Conservation (phyloP, 2,113 vertebrate species). For the Festucalex cinctus region DNA sequence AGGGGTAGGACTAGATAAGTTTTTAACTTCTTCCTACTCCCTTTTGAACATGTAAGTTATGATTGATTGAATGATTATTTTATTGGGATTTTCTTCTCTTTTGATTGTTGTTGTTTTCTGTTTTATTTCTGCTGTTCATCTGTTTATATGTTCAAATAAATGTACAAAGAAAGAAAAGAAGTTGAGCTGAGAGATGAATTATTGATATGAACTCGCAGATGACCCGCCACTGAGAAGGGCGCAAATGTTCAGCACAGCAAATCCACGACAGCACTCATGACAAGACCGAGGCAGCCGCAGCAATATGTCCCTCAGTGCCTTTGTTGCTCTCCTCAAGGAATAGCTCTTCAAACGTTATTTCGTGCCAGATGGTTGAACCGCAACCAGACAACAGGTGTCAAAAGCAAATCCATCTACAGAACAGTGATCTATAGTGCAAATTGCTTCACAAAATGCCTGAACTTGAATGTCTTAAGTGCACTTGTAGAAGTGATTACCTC, state of each 20-base stretch:
- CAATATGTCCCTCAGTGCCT: slow-evolving; percentile 36
- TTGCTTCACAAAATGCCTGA: slow-evolving; percentile 24
- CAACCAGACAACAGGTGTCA: slow-evolving; percentile 54
- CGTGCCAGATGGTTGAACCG: slow-evolving; percentile 40
- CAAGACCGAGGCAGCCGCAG: slow-evolving; percentile 42
- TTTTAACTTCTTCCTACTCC: too few species aligned
- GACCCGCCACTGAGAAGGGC: slow-evolving; percentile 56
- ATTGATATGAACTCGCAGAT: slow-evolving; percentile 63
- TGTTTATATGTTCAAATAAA: too few species aligned
- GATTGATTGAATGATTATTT: too few species aligned
- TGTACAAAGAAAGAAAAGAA: too few species aligned
- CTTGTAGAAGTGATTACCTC: slow-evolving; percentile 34
- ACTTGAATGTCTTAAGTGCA: slow-evolving; percentile 27
- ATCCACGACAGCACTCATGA: slow-evolving; percentile 59
- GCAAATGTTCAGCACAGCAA: slow-evolving; percentile 56
- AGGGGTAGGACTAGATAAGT: too few species aligned
- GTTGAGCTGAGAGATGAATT: slow-evolving; percentile 59
- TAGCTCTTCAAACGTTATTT: slow-evolving; percentile 35
- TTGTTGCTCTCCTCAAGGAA: slow-evolving; percentile 35
- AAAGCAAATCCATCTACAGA: slow-evolving; percentile 27
- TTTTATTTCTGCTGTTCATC: too few species aligned
- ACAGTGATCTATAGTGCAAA: slow-evolving; percentile 44
- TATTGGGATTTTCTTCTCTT: too few species aligned
- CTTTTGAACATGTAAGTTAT: too few species aligned
- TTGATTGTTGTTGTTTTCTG: too few species aligned